Evolutionary conservation across 1,140 invertebrate genomes (phyloP).

Genomic region (Lepidostoma basale): DNA sequence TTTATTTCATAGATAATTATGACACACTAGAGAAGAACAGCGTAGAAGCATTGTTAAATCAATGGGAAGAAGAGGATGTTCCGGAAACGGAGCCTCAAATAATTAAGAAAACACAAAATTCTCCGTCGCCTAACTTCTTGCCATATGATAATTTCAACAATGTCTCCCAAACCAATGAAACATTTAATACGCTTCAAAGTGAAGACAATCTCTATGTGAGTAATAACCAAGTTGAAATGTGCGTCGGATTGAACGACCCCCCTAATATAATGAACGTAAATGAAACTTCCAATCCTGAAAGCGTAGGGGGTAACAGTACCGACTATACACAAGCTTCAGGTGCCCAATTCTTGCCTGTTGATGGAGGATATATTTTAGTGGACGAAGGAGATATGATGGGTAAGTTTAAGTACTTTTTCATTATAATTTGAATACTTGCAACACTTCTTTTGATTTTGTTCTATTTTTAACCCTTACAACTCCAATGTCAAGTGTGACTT

Average conservation of each 20-base stretch:
- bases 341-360: slow-evolving; percentile 52
- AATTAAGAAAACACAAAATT: not conserved
- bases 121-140: too few species aligned
- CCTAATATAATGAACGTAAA: not conserved
- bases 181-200: too few species aligned
- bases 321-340: not conserved
- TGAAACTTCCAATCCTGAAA: not conserved
- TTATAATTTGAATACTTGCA: not conserved
- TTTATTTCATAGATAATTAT: slow-evolving; percentile 3
- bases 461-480: too few species aligned
- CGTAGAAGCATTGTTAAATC: slow-evolving; percentile 55
- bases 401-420: slow-evolving; percentile 44
- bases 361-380: slow-evolving; percentile 56
- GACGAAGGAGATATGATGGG: slow-evolving; percentile 50
- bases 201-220: not conserved
- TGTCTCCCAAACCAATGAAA: too few species aligned
- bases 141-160: too few species aligned
- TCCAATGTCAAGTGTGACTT: too few species aligned
- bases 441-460: too few species aligned
- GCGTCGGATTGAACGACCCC: not conserved
- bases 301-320: not conserved
- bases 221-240: not conserved
- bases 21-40: slow-evolving; percentile 44
- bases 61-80: slow-evolving; percentile 58
- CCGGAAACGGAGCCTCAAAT: slow-evolving; percentile 50